These are phyloP conservation scores for Sebastes vulpes DNA, from an alignment of 2,797 vertebrate species.

Conservation along the genomic window DNA sequence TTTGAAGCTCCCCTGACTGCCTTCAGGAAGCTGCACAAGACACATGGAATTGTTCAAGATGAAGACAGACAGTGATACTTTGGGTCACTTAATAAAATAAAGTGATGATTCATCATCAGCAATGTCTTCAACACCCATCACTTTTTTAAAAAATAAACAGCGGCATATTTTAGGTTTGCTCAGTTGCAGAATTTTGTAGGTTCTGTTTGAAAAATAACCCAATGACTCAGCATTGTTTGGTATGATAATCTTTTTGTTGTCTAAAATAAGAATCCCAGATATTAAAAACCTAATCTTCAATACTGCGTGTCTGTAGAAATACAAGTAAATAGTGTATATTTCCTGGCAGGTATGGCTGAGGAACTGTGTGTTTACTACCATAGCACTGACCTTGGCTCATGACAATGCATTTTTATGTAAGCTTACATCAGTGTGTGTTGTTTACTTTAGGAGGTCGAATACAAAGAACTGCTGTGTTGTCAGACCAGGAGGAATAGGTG, in stretches of 20 bases:
- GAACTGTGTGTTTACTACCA: not conserved
- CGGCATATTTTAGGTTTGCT: not conserved
- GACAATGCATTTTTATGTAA: conserved; percentile 37
- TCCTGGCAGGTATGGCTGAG: not conserved
- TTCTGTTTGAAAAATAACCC: not conserved
- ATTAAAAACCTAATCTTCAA: not conserved
- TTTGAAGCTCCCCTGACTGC: conserved; percentile 58
- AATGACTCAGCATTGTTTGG: not conserved
- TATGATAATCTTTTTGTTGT: not conserved
- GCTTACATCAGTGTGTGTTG: conserved; percentile 13
- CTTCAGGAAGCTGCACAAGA: conserved; percentile 26
- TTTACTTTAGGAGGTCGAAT: conserved; percentile 16
- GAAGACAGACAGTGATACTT: conserved; percentile 10
- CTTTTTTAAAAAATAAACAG: not conserved
- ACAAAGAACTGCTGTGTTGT: not conserved
- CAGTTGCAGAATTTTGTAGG: not conserved
- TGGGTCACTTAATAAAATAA: not conserved
- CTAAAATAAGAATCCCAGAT: not conserved
- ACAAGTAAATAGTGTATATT: not conserved
- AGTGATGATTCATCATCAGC: conserved; percentile 1
- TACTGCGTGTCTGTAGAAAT: not conserved
- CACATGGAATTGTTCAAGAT: conserved; percentile 28
- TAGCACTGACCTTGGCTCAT: conserved; percentile 38
- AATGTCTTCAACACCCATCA: not conserved
- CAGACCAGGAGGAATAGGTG: not conserved